Evolutionary conservation across 2,797 vertebrate genomes (phyloP), one percentile per base, ranked within the genome.

Genomic region (Podarcis siculus): DNA sequence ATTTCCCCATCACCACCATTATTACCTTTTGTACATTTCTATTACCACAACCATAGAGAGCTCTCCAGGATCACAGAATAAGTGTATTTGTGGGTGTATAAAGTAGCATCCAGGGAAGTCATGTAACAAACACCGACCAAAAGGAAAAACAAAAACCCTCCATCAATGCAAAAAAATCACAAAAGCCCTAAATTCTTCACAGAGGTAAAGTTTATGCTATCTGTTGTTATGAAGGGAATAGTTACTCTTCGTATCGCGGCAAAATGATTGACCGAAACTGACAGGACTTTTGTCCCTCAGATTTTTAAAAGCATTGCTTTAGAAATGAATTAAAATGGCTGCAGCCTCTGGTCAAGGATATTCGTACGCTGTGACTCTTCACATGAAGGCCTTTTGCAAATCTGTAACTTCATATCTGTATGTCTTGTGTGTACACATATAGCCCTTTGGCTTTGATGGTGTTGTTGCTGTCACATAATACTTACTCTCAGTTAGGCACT

Each of bases 31-130:
- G 21, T 3, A 0, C 71, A 13, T 1, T 83, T 27, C 5, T 42
- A 0, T 85, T 78, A n/a, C 2, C 25, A 49, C 21, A 84, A 3
- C 17, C 0, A 0, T 7, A 49, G 79, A 5, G 39, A 72, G n/a
- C 72, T 83, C 35, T 49, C 30, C 35, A 42, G 21, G 67, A 49
- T n/a, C 30, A 27, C 61, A 2, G 0, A 32, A 2, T 21, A 23
- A 25, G 12, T 45, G 39, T 49, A 58, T n/a, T n/a, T 30, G 12
- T 39, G 17, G 21, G 85, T 79, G 42, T 42, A 10, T 23, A 1
- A 82, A 5, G 0, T 2, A 9, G 1, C 1, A 1, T 86, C 79
- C 32, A 35, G 64, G 30, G 12, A 45, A 69, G 19, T 61, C 72
- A 81, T 21, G 9, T 37, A n/a, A 72, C 55, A 72, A 39, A 13